These are phyloP conservation scores for Peromyscus californicus DNA, from an alignment of 2,113 vertebrate species.

Conservation along the genomic window DNA sequence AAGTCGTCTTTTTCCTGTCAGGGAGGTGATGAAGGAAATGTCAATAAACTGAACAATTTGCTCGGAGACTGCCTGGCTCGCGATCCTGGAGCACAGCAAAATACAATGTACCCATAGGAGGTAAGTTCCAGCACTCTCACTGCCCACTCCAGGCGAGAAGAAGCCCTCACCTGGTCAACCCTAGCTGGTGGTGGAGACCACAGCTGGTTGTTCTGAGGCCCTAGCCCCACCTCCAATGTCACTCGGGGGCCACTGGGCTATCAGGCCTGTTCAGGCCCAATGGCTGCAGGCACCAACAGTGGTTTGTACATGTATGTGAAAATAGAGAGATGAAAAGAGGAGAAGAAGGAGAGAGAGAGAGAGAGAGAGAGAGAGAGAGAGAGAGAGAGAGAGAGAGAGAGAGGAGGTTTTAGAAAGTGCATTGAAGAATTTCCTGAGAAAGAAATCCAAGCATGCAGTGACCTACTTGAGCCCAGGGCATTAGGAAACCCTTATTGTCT, in stretches of 20 bases:
- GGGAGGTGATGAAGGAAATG: constrained; percentile 27
- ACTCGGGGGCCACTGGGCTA: background rate
- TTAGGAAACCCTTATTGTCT: constrained; percentile 72
- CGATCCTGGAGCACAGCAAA: background rate
- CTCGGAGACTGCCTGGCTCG: background rate
- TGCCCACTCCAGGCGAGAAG: background rate
- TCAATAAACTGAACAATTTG: constrained; percentile 19
- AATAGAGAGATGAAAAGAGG: background rate
- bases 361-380: fast-evolving
- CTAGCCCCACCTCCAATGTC: background rate
- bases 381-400: background rate
- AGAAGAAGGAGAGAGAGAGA: fast-evolving
- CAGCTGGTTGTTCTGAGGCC: background rate
- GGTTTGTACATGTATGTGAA: background rate
- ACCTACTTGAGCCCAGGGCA: background rate
- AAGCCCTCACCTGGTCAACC: background rate
- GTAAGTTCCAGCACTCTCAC: background rate
- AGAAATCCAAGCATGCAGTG: constrained; percentile 59
- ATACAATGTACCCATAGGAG: background rate
- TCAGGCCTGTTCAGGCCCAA: background rate
- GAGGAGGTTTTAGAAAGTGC: constrained; percentile 69
- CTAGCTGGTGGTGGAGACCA: background rate
- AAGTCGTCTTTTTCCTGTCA: constrained; percentile 52
- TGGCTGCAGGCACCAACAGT: background rate
- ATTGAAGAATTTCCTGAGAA: constrained; percentile 72